These are phyloP conservation scores for Gallinago nigripennis DNA, from an alignment of 2,797 vertebrate genomes.

Conservation along the genomic window DNA sequence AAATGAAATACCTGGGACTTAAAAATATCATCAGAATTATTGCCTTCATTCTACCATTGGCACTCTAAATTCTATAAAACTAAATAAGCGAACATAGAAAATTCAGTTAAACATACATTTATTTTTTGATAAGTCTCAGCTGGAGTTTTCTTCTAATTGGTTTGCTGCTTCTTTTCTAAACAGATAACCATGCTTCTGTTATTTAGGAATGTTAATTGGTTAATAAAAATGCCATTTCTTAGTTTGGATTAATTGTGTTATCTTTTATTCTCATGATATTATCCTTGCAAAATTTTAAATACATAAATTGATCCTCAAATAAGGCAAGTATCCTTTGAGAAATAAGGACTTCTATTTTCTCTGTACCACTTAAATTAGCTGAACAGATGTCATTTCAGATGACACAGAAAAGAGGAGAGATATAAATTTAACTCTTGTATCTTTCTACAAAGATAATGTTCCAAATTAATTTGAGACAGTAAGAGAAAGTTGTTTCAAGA, in stretches of 20 bases:
- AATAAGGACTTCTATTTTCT: neutral
- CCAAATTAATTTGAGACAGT: neutral
- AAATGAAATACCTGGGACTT: neutral
- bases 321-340: neutral
- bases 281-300: neutral
- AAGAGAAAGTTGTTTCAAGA: neutral
- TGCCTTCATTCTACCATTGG: neutral
- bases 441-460: neutral
- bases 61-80: neutral
- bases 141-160: neutral
- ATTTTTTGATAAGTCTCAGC: neutral
- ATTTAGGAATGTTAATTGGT: neutral
- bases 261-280: rapidly evolving
- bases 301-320: neutral
- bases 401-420: neutral
- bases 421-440: neutral
- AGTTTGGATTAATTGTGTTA: neutral
- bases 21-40: neutral
- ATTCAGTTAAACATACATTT: neutral
- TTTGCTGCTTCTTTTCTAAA: neutral
- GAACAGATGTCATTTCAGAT: neutral
- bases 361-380: neutral
- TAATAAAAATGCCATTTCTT: neutral
- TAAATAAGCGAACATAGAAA: neutral
- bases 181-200: neutral